Percentiles rank a stretch among this genome's conserved stretches.
Conservation (phyloP, 2,113 vertebrate genomes). For the Scomber colias region DNA sequence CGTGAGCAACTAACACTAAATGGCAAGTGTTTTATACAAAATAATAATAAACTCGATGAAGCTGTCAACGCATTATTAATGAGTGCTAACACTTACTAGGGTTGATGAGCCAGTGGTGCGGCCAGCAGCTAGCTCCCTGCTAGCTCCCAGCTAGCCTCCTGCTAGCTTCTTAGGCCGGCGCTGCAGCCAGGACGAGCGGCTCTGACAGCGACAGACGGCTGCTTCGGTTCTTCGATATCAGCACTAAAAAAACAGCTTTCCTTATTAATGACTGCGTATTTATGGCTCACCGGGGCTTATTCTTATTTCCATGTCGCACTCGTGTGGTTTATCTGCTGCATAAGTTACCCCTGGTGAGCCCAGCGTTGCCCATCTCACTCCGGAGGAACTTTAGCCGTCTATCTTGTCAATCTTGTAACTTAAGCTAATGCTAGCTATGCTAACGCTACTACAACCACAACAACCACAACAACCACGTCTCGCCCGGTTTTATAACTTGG, state of each 20-base stretch:
- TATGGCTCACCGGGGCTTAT: neutral
- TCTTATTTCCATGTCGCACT: constrained; percentile 19
- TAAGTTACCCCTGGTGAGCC: constrained; percentile 29
- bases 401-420: constrained; percentile 64
- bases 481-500: neutral
- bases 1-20: rapidly evolving
- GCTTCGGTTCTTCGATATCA: neutral
- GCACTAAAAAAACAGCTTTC: neutral
- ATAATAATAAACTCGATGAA: neutral
- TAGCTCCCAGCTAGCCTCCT: constrained; percentile 48
- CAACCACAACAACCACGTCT: constrained; percentile 14
- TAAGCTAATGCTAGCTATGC: constrained; percentile 32
- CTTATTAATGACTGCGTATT: neutral
- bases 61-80: neutral
- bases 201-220: constrained; percentile 34
- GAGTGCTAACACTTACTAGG: constrained; percentile 60
- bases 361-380: constrained; percentile 49
- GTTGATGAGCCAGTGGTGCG: constrained; percentile 46
- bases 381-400: constrained; percentile 62
- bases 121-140: constrained; percentile 49
- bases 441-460: neutral
- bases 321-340: constrained; percentile 25
- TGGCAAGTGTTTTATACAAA: neutral
- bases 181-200: constrained; percentile 49
- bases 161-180: constrained; percentile 68